A percentile compares a stretch with the other conserved stretches of the same genome.
These are phyloP conservation scores for Coryphaenoides rupestris DNA, from an alignment of 2,113 vertebrate genomes.

Conservation along the genomic window DNA sequence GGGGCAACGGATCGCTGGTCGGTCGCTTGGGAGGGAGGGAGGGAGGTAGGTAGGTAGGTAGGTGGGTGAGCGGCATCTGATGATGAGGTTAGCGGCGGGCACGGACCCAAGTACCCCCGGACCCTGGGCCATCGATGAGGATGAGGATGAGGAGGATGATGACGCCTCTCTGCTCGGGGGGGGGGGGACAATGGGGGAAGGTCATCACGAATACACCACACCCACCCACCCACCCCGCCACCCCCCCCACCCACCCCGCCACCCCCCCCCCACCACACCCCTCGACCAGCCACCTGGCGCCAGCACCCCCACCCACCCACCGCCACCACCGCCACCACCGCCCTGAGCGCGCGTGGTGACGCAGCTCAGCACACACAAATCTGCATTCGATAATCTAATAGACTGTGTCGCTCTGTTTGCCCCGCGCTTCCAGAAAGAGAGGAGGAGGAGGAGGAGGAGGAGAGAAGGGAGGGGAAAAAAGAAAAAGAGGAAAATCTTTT, in stretches of 20 bases:
- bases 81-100: slow-evolving; percentile 65
- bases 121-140: slow-evolving; percentile 52
- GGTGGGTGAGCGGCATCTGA: slow-evolving; percentile 60
- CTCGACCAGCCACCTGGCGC: not conserved
- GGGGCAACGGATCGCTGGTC: no score
- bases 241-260: slow-evolving; percentile 22
- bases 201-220: slow-evolving; percentile 60
- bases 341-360: not conserved
- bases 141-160: no score
- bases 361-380: not conserved
- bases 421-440: not conserved
- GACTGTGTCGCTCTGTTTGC: slow-evolving; percentile 1
- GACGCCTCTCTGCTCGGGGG: slow-evolving; percentile 41
- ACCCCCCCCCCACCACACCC: slow-evolving; percentile 29
- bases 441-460: no score
- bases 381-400: not conserved
- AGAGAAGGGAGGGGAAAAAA: no score
- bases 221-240: slow-evolving; percentile 25
- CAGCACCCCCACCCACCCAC: not conserved
- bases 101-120: slow-evolving; percentile 49
- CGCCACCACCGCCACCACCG: slow-evolving; percentile 27
- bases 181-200: slow-evolving; percentile 63
- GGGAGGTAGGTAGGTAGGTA: slow-evolving; percentile 77
- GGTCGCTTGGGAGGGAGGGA: no score
- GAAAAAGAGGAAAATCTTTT: slow-evolving; percentile 19